Conservation (phyloP, 2,888 invertebrate species). For the Deilephila elpenor region DNA sequence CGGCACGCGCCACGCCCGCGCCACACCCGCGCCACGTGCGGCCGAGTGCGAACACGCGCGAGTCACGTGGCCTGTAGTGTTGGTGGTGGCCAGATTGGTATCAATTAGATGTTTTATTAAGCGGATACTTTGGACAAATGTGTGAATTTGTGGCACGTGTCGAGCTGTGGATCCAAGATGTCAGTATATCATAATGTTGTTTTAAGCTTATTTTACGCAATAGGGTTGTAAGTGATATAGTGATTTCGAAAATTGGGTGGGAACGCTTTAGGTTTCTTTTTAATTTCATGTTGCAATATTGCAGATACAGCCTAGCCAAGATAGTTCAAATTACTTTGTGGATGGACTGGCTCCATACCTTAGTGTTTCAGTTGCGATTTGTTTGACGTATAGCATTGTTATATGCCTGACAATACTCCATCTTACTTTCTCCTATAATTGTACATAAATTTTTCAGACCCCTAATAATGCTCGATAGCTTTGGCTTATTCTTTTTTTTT, state of each 20-base stretch:
- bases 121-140: not conserved
- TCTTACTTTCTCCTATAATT: too few species aligned
- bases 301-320: too few species aligned
- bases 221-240: not conserved
- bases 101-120: constrained; percentile 37
- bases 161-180: not conserved
- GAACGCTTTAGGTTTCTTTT: too few species aligned
- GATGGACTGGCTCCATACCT: not conserved
- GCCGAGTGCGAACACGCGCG: constrained; percentile 48
- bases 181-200: not conserved
- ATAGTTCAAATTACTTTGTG: too few species aligned
- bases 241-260: too few species aligned
- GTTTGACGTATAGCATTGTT: too few species aligned
- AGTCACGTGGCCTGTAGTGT: constrained; percentile 35
- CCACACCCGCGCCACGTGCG: constrained; percentile 36
- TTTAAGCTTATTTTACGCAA: not conserved
- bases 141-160: not conserved
- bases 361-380: too few species aligned
- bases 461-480: too few species aligned
- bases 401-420: too few species aligned
- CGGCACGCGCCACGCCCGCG: constrained; percentile 30
- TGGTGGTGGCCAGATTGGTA: constrained; percentile 7
- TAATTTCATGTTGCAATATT: too few species aligned
- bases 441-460: too few species aligned
- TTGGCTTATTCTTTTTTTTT: not conserved